A percentile compares a stretch with the other conserved stretches of the same genome.
These are phyloP conservation scores for Nezara viridula DNA, from an alignment of 2,888 invertebrate genomes.

Conservation along the genomic window DNA sequence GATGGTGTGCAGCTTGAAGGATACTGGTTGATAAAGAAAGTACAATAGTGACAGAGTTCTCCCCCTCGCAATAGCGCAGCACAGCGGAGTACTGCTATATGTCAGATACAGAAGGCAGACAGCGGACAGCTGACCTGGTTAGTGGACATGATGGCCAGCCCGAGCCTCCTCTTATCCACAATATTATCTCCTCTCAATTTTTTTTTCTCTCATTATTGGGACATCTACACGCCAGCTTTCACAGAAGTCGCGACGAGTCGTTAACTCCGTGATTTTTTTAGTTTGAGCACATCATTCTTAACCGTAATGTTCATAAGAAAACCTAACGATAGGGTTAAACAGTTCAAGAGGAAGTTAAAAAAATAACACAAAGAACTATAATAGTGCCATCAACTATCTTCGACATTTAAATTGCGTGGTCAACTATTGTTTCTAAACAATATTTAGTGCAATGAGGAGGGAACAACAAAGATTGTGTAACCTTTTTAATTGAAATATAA, in stretches of 20 bases:
- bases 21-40: not conserved
- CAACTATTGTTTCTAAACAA: no score
- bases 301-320: not conserved
- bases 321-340: not conserved
- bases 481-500: no score
- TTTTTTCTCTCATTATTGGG: not conserved
- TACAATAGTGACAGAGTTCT: not conserved
- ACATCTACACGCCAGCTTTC: not conserved
- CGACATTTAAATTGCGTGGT: no score
- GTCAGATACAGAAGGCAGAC: not conserved
- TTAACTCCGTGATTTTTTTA: not conserved
- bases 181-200: not conserved
- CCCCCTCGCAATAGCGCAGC: not conserved
- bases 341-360: not conserved
- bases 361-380: not conserved
- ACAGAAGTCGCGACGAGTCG: not conserved
- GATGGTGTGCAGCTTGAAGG: not conserved
- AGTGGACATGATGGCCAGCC: not conserved
- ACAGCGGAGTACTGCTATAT: not conserved
- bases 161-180: not conserved
- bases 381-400: not conserved
- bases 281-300: not conserved
- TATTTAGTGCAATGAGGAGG: no score
- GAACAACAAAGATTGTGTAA: no score
- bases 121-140: slow-evolving; percentile 16